These are phyloP conservation scores for Megalonaias nervosa DNA, from an alignment of 1,140 invertebrate species.

Conservation along the genomic window DNA sequence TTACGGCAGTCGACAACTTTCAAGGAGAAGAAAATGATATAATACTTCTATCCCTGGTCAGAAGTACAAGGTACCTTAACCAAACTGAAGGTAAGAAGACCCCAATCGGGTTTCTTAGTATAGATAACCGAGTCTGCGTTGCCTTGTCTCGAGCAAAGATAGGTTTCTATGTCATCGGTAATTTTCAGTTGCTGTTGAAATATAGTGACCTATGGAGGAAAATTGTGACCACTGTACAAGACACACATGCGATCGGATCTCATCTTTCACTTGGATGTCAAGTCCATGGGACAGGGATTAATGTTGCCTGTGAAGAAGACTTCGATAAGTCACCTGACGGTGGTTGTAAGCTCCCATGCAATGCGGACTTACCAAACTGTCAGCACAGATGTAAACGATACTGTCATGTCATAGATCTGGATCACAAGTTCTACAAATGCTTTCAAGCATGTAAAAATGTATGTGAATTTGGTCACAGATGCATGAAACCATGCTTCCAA, in stretches of 20 bases:
- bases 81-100: conserved; percentile 41
- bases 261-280: conserved; percentile 68
- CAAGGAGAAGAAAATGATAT: conserved; percentile 89
- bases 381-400: conserved; percentile 58
- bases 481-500: conserved; percentile 48
- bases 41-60: conserved; percentile 86
- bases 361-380: conserved; percentile 63
- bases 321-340: conserved; percentile 65
- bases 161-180: conserved; percentile 80
- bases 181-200: conserved; percentile 76
- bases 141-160: conserved; percentile 85
- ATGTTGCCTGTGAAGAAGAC: conserved; percentile 48
- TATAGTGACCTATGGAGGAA: conserved; percentile 70
- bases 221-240: conserved; percentile 50
- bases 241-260: conserved; percentile 33
- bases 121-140: conserved; percentile 86
- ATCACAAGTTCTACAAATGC: conserved; percentile 46
- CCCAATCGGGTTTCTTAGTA: conserved; percentile 83
- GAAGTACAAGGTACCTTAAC: conserved; percentile 75
- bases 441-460: conserved; percentile 50
- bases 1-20: conserved; percentile 83
- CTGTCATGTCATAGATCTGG: conserved; percentile 51
- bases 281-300: conserved; percentile 64
- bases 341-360: conserved; percentile 64
- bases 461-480: conserved; percentile 46